A percentile compares a stretch with the other conserved stretches of the same genome.
Conservation (phyloP, 2,797 vertebrate species). For the Urosaurus nigricauda region DNA sequence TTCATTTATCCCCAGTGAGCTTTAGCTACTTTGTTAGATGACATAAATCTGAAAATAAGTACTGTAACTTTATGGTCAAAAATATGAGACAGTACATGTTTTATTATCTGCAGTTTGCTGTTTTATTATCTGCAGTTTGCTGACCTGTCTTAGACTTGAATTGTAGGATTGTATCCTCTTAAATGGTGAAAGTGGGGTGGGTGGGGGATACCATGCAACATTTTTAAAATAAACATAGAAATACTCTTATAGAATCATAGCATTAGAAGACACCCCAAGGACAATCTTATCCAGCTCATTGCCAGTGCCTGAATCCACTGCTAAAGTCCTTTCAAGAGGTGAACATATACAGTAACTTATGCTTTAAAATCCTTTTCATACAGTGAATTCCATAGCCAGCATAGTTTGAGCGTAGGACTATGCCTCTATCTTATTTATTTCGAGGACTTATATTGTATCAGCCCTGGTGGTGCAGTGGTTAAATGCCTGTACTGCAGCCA, state of each 20-base stretch:
- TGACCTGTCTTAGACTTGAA: constrained; percentile 63
- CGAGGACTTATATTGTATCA: too few species aligned
- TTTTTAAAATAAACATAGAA: neutral
- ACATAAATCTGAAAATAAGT: constrained; percentile 24
- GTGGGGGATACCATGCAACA: neutral
- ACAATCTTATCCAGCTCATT: too few species aligned
- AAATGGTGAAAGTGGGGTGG: neutral
- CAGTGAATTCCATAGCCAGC: too few species aligned
- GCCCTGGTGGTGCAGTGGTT: too few species aligned
- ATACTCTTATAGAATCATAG: neutral
- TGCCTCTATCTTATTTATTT: too few species aligned
- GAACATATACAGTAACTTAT: too few species aligned
- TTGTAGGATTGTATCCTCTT: constrained; percentile 26
- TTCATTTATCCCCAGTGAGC: constrained; percentile 12
- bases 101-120: neutral
- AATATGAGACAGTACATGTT: constrained; percentile 2
- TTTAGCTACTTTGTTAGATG: constrained; percentile 25
- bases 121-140: constrained; percentile 60
- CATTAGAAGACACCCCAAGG: too few species aligned
- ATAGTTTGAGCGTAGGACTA: too few species aligned
- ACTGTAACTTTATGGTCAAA: constrained; percentile 4
- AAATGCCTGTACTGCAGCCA: too few species aligned
- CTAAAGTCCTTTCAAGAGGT: too few species aligned
- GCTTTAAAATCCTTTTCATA: too few species aligned
- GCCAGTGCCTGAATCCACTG: too few species aligned